Evolutionary conservation across 2,797 vertebrate species (phyloP), one percentile per base, ranked within the genome.

Genomic region (Parambassis ranga): DNA sequence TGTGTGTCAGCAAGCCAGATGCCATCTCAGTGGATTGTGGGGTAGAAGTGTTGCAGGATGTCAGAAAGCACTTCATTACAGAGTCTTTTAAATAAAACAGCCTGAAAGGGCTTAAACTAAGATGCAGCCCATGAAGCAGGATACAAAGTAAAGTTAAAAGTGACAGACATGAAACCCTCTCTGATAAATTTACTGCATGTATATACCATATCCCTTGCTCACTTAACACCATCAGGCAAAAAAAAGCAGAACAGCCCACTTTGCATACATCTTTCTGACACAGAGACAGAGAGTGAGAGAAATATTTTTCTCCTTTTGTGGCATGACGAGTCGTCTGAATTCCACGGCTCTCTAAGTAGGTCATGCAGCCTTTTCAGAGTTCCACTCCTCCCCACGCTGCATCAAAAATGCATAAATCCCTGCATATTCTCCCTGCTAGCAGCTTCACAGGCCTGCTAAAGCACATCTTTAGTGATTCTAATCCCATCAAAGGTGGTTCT

Each of bases 341-440:
- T 87, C 89, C 83, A 85, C 70, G 43, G 77, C 74, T 82, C 69
- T 72, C 87, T 87, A 93, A 92, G 89, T 92, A 92, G 92, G 92
- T 92, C 92, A 93, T 71, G 79, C 79, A 88, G 87, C 77, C 76
- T 86, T 89, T 90, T 86, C 79, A 89, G 85, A 74, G 85, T 83
- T 89, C 58, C 81, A 86, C 88, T 89, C 87, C 90, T 88, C 89
- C 85, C 81, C 72, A 76, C 27, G 79, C 85, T 73, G 86, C 87
- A 92, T 93, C 87, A 92, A 92, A 91, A 89, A 90, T 91, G 90
- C 87, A 92, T 87, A 90, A 92, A 89, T 90, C 84, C 87, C 82
- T 70, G 85, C 87, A 88, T 81, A 85, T 80, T 87, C 82, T 88
- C 79, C 69, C 65, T 77, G 84, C 84, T 74, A 75, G 77, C 80